phyloP scores from a whole-genome alignment of 2,113 vertebrate genomes.

The Rhombomys opimus region DNA sequence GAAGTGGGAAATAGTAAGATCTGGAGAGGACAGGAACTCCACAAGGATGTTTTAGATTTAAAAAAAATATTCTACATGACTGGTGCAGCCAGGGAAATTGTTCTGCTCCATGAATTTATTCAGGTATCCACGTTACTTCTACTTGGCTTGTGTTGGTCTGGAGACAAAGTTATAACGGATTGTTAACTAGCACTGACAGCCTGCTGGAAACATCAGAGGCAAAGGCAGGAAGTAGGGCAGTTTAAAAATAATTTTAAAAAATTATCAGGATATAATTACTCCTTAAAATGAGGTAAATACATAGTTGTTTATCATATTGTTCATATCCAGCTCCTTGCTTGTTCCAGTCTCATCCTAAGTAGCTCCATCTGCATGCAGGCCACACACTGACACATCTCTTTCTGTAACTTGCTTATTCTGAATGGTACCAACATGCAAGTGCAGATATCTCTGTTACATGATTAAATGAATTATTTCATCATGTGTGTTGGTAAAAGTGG shows the following conservation, averaged over 20 bases:
- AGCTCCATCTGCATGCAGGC: neutral
- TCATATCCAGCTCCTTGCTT: neutral
- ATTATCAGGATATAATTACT: neutral
- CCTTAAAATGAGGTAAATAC: too few species aligned
- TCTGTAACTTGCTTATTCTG: neutral
- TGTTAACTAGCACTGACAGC: neutral
- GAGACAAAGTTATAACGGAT: neutral
- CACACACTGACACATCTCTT: neutral
- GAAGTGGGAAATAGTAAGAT: too few species aligned
- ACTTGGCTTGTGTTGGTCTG: neutral
- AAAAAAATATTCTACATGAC: neutral
- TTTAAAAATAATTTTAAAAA: neutral
- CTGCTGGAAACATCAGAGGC: neutral
- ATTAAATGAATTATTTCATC: neutral
- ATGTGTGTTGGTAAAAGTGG: neutral
- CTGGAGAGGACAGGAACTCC: too few species aligned
- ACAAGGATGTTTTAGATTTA: neutral
- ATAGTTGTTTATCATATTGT: neutral
- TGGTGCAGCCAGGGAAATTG: neutral
- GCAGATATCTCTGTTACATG: neutral
- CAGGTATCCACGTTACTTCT: neutral
- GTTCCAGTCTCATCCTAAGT: too few species aligned
- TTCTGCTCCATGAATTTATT: neutral
- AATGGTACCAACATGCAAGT: neutral
- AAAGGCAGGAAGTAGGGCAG: neutral